Conservation (phyloP, 1,140 invertebrate genomes). For the Bombus pyrosoma region DNA sequence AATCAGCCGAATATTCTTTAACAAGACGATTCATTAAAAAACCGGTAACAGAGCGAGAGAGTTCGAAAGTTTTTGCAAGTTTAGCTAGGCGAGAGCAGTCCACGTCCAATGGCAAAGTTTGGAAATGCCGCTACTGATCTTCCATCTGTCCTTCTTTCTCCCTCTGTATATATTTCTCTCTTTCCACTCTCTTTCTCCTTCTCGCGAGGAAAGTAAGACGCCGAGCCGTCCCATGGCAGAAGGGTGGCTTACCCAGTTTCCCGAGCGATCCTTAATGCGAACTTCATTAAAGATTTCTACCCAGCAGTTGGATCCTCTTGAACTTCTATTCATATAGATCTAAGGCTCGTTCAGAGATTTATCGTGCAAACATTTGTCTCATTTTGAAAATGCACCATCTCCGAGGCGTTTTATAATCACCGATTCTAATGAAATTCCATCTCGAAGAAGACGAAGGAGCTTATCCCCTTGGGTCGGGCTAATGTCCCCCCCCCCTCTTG, state of each 20-base stretch:
- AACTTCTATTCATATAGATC: constrained; percentile 51
- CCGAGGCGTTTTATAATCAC: constrained; percentile 17
- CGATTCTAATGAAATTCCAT: constrained; percentile 22
- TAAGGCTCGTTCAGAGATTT: constrained; percentile 32
- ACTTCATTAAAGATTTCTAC: constrained; percentile 57
- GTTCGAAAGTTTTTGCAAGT: constrained; percentile 35
- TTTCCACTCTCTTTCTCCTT: not conserved
- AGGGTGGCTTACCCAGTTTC: constrained; percentile 51
- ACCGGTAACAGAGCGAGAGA: not conserved
- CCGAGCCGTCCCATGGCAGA: not conserved
- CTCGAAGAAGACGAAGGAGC: not conserved
- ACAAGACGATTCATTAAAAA: constrained; percentile 47
- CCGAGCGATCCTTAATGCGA: constrained; percentile 40
- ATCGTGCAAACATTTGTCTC: constrained; percentile 43
- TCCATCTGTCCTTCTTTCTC: too few species aligned
- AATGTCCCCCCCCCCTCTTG: not conserved
- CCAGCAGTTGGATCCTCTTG: constrained; percentile 25
- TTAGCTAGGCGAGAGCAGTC: not conserved
- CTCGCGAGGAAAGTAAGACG: constrained; percentile 14
- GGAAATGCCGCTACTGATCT: constrained; percentile 32
- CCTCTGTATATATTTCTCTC: not conserved
- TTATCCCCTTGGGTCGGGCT: not conserved
- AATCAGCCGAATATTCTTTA: constrained; percentile 22
- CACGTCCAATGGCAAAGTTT: constrained; percentile 42
- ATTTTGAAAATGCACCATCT: constrained; percentile 31